Evolutionary conservation across 2,113 vertebrate genomes (phyloP).

Genomic region (Bufo gargarizans): DNA sequence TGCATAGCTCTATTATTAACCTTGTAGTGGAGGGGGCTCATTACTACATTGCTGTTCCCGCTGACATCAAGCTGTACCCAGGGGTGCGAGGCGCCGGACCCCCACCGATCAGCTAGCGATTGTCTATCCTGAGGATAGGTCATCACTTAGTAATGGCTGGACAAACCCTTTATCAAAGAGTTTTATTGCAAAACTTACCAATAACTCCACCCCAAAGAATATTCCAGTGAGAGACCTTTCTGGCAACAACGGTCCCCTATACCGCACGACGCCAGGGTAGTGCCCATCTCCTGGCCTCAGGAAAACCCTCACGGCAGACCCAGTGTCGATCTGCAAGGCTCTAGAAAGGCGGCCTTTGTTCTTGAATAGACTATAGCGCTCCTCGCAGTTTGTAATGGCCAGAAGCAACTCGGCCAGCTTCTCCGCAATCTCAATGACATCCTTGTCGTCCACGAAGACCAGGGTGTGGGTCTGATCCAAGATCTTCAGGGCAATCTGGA

Average conservation of each 20-base stretch:
- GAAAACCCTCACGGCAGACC: conserved; percentile 90
- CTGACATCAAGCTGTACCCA: no score
- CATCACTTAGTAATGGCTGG: no score
- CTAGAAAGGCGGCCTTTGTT: conserved; percentile 83
- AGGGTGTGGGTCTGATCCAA: conserved; percentile 91
- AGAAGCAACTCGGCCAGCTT: conserved; percentile 92
- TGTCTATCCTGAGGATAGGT: no score
- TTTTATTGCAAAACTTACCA: conserved; percentile 79
- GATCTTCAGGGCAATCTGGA: conserved; percentile 85
- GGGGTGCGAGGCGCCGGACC: no score
- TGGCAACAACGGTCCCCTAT: conserved; percentile 89
- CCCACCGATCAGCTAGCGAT: no score
- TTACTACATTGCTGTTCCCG: no score
- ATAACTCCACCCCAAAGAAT: conserved; percentile 95
- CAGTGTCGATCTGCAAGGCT: conserved; percentile 88
- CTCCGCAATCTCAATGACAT: conserved; percentile 88
- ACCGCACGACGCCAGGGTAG: conserved; percentile 92
- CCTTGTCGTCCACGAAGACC: conserved; percentile 90
- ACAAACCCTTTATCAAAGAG: no score
- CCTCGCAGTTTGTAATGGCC: conserved; percentile 95
- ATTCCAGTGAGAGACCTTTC: conserved; percentile 90
- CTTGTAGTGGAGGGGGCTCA: no score
- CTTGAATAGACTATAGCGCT: conserved; percentile 87
- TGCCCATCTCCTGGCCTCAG: conserved; percentile 89
- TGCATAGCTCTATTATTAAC: no score